These are phyloP conservation scores for Apodemia hepburni DNA, from an alignment of 2,888 invertebrate genomes.

Conservation along the genomic window DNA sequence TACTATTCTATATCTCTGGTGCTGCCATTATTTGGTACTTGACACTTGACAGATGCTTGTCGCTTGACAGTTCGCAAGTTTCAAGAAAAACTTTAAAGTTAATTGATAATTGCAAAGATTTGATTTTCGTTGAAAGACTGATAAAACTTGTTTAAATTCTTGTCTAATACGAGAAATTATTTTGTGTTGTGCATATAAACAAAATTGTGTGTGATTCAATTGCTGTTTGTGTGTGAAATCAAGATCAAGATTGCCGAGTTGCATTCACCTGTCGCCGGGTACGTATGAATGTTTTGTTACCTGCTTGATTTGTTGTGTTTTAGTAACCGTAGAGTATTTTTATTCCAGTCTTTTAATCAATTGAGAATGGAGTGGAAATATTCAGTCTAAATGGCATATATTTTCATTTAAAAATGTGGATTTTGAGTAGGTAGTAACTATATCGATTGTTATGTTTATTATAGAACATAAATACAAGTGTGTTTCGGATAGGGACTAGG, in stretches of 20 bases:
- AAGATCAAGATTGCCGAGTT: conserved; percentile 36
- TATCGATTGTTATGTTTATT: background rate
- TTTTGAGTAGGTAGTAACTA: background rate
- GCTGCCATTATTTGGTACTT: no score
- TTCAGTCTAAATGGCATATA: background rate
- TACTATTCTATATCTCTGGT: no score
- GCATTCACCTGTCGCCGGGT: conserved; percentile 65
- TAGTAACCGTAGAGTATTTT: background rate
- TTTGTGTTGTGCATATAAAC: conserved; percentile 28
- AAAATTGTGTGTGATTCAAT: conserved; percentile 30
- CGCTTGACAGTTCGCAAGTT: background rate
- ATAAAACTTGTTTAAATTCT: background rate
- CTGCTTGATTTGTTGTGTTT: conserved; percentile 32
- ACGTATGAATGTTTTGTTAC: conserved; percentile 36
- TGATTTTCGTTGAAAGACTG: background rate
- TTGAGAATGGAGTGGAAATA: background rate
- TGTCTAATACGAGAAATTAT: background rate
- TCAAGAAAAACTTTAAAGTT: background rate
- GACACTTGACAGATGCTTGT: no score
- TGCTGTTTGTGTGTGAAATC: conserved; percentile 30
- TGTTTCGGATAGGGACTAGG: background rate
- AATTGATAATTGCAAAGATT: background rate
- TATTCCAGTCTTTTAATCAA: background rate
- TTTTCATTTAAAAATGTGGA: background rate
- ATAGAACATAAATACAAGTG: background rate